Evolutionary conservation across 2,888 invertebrate genomes (phyloP), one percentile per base, ranked within the genome.

Genomic region (Dicranocentrus wangi): DNA sequence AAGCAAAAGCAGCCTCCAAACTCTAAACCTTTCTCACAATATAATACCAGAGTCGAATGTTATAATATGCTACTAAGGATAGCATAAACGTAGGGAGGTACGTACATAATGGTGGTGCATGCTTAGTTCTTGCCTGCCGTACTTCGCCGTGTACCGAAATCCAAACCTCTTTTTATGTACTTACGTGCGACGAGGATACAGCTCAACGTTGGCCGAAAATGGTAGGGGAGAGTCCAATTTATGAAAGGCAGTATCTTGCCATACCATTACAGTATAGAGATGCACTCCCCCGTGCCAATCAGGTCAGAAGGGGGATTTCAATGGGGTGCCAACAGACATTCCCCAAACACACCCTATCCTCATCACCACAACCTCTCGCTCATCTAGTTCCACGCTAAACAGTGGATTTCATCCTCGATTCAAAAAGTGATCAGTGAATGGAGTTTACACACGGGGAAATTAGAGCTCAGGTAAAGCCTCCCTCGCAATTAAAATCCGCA

Each of bases 281-380:
- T 25, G 81, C 81, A 81, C 81, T 73, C 83, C 83, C 77, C 78
- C 77, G 65, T 79, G 69, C 81, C 83, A 83, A 83, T 81, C 83
- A 83, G 83, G 83, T 83, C 83, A 80, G 68, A 81, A 78, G 77
- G 72, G 83, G 83, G 81, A 66, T 69, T 83, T 63, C 55, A 55
- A 73, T 47, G 81, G 83, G 83, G 78, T 81, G 83, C 77, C 73
- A 77, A 78, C 68, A 73, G 81, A 69, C 81, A 77, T 77, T 83
- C 83, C 81, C 83, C 78, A 77, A 83, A 81, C 83, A 83, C 83
- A 83, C 83, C 83, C 83, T 77, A 66, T 81, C 83, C 81, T 10
- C 65, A 70, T 78, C 81, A 83, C 83, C 25, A 69, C 71, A 28
- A 32, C 42, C 66, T 78, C 60, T 28, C 19, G 13, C 10, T 10